Evolutionary conservation across 1,140 invertebrate genomes (phyloP).

Genomic region (Solenopsis invicta): DNA sequence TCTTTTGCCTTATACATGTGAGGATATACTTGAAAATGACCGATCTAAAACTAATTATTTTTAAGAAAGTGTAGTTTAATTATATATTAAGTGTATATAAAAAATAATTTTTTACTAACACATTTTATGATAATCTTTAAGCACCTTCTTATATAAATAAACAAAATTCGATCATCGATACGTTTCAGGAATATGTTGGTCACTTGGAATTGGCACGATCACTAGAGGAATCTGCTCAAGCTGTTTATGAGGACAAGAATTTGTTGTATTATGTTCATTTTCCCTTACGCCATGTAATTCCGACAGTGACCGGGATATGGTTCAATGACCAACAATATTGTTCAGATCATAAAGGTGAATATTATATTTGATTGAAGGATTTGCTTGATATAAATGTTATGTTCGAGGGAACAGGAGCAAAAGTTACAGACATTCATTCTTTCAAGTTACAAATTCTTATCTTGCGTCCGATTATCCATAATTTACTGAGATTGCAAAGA

Average conservation of each 20-base stretch:
- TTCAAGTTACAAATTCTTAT: not conserved
- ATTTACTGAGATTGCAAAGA: not conserved
- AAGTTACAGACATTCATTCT: not conserved
- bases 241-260: constrained; percentile 71
- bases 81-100: no score
- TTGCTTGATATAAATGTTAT: not conserved
- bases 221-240: constrained; percentile 74
- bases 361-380: not conserved
- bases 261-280: constrained; percentile 82
- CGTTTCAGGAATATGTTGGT: constrained; percentile 81
- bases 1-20: not conserved
- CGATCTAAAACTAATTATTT: not conserved
- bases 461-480: not conserved
- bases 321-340: constrained; percentile 81
- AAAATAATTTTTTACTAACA: not conserved
- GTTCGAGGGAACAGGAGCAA: not conserved
- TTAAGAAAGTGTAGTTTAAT: no score
- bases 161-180: not conserved
- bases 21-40: not conserved
- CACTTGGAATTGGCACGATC: constrained; percentile 79
- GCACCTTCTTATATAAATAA: not conserved
- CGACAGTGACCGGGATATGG: constrained; percentile 76
- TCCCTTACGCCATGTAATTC: constrained; percentile 80
- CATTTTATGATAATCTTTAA: not conserved
- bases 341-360: constrained; percentile 72